Evolutionary conservation across 2,888 invertebrate species (phyloP).

Genomic region (Plagodis pulveraria): DNA sequence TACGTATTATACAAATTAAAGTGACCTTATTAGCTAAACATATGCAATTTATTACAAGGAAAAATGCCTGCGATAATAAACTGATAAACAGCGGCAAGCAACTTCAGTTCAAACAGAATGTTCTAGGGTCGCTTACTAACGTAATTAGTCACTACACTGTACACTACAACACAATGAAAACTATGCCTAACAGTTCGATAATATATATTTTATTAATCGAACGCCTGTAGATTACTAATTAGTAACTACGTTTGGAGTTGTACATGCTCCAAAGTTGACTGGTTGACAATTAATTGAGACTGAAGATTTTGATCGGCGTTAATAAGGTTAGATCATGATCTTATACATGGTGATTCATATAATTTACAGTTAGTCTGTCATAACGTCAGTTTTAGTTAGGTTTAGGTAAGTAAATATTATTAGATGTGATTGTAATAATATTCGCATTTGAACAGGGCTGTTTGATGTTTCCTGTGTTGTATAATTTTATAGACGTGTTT

Average conservation of each 20-base stretch:
- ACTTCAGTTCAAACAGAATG: background rate
- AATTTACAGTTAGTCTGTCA: background rate
- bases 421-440: too few species aligned
- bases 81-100: background rate
- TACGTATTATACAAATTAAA: background rate
- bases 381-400: too few species aligned
- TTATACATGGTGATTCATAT: slow-evolving; percentile 38
- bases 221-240: background rate
- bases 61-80: background rate
- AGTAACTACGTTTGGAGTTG: background rate
- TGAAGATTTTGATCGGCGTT: slow-evolving; percentile 62
- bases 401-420: too few species aligned
- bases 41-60: background rate
- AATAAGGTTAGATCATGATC: slow-evolving; percentile 50
- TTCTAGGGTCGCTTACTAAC: background rate
- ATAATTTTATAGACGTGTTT: too few species aligned
- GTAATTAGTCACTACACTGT: too few species aligned
- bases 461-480: too few species aligned
- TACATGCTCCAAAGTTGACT: slow-evolving; percentile 10
- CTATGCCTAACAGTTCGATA: background rate
- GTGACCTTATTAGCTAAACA: background rate
- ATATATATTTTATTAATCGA: background rate
- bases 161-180: background rate
- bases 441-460: too few species aligned
- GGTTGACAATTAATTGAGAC: slow-evolving; percentile 45